Base-by-base conservation (phyloP, 2,888 invertebrate species). In the Psylliodes chrysocephalus region DNA sequence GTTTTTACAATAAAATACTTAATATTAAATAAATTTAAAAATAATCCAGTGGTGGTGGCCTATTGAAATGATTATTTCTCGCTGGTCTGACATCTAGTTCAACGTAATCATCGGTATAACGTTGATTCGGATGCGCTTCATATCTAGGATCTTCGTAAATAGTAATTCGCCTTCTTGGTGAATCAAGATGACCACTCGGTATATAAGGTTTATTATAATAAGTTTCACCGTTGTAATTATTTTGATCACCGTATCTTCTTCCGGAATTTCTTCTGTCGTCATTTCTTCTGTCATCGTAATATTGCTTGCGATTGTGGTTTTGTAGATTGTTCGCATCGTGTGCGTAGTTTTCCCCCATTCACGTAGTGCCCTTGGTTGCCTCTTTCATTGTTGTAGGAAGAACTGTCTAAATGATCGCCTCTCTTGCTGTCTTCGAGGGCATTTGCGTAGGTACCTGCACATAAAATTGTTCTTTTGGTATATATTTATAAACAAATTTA, bases 71-170 rank as follows among this genome's bases (percentile, higher is more conserved):
- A n/a, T 62, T 52, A 40, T 67, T 55, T 42, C 64, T 63, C 4
- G 72, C 71, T 15, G 73, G 75, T 55, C 73, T 67, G 6, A 76
- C 67, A 57, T 79, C 77, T 7, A 78, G 40, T 35, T 76, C 71
- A 8, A 76, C 64, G 59, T 74, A 75, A 67, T 77, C 76, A 42
- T 67, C 72, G 6, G 60, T 68, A 42, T 75, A 73, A n/a, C n/a
- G n/a, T 0, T 67, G 63, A 28, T 73, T 69, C 44, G 49, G 33
- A 12, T 60, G 46, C 10, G 44, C 19, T 35, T 61, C 57, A 15
- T 70, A 70, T 19, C 70, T 60, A 5, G 82, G 82, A 71, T 82
- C 82, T 72, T 82, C 82, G 62, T 81, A 82, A 56, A 82, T 74
- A 0, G 81, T 82, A 30, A 82, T 81, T 8, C 77, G 79, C 63